Base-by-base conservation (phyloP, 2,888 invertebrate species). In the Pandemis heparana region DNA sequence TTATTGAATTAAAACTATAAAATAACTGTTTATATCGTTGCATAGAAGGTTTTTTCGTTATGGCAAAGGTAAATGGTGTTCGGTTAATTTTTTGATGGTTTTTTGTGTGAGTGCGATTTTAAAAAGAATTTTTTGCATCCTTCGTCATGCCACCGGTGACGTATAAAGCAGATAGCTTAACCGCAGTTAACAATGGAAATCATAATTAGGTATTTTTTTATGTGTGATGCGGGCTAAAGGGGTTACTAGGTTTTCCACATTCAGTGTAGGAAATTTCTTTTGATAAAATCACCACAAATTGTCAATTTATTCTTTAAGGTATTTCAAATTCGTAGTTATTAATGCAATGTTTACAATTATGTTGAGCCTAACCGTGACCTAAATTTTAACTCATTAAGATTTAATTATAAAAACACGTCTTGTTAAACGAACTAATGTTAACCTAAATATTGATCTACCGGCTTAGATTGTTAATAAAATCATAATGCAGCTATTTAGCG, bases 31-130 rank as follows among this genome's bases (percentile, higher is more conserved):
- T 76, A 70, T 80, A 77, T 77, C 75, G 75, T 76, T 79, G 76
- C 75, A 75, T 77, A 79, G 77, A 81, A 79, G 80, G 77, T 62
- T 75, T 77, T 77, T 75, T 75, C 78, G 78, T 80, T 80, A 82
- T 93, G 93, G 92, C 94, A 9, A 92, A 93, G 94, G 93, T 93
- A 92, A 92, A 76, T 78, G 79, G 23, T 74, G 76, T 75, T 76
- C 76, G 77, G 39, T 64, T 23, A 63, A 62, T 46, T 38, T 61
- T 69, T 66, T 69, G 38, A 61, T 32, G 18, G 71, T 74, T 67
- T 62, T 61, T 74, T 60, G 23, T 73, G 69, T 70, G 62, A 70
- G 69, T 74, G 70, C 74, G 43, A 43, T 74, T 43, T 51, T 32
- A 64, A 56, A 60, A 71, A 68, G 23, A 61, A 65, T 74, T 70